phyloP scores from a whole-genome alignment of 2,113 vertebrate species.

The Oncorhynchus mykiss region DNA sequence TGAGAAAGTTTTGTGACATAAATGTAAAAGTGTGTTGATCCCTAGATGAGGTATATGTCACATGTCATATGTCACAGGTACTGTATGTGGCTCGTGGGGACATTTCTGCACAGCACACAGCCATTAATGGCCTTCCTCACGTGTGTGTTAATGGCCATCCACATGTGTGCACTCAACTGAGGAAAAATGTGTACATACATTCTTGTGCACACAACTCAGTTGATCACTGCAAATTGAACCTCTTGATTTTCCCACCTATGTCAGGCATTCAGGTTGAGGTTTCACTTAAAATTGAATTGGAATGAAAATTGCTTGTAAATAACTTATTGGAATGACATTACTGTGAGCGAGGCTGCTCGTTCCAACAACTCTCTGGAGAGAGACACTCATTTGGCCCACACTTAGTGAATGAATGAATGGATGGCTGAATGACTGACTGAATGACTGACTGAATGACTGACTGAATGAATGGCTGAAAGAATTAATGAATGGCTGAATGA shows the following conservation, averaged over 20 bases:
- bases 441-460: too few species aligned
- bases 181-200: background rate
- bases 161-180: background rate
- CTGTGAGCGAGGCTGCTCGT: constrained; percentile 10
- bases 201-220: background rate
- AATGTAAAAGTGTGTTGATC: too few species aligned
- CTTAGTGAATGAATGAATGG: constrained; percentile 9
- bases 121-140: background rate
- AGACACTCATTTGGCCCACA: constrained; percentile 18
- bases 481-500: too few species aligned
- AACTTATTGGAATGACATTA: constrained; percentile 24
- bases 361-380: constrained; percentile 30
- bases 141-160: background rate
- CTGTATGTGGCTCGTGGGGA: background rate
- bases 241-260: background rate
- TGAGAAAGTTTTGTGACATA: too few species aligned
- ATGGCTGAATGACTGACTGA: too few species aligned
- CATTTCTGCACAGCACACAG: background rate
- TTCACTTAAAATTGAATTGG: constrained; percentile 21
- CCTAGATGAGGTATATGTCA: too few species aligned
- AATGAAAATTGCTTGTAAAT: constrained; percentile 33
- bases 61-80: background rate
- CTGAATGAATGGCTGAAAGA: too few species aligned
- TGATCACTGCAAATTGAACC: background rate
- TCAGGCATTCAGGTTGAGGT: constrained; percentile 2